Evolutionary conservation across 2,113 vertebrate species (phyloP).

Genomic region (Eudyptes chrysolophus): DNA sequence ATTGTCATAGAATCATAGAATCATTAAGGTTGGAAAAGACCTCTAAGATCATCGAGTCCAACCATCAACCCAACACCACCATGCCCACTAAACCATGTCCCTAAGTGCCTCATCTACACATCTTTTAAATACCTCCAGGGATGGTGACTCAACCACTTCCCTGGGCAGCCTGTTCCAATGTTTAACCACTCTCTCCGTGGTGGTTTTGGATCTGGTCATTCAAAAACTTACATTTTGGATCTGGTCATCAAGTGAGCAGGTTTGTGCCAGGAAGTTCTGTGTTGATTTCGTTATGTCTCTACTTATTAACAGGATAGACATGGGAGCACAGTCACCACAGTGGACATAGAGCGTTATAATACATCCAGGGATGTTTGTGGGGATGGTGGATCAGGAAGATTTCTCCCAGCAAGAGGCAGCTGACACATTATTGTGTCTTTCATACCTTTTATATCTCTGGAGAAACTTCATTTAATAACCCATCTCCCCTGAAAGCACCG

Average conservation of each 20-base stretch:
- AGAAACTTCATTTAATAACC: not conserved
- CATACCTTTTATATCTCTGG: not conserved
- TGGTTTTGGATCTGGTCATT: no score
- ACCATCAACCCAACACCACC: no score
- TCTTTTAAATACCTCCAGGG: no score
- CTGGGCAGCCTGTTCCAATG: no score
- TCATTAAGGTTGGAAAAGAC: no score
- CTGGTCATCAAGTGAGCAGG: not conserved
- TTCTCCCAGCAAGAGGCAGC: not conserved
- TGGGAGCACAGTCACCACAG: not conserved
- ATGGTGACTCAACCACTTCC: no score
- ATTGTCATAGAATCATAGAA: no score
- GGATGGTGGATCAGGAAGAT: not conserved
- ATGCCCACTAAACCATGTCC: no score
- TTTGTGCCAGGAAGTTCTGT: not conserved
- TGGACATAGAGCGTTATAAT: fast-evolving
- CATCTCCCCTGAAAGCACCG: not conserved
- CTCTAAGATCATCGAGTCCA: no score
- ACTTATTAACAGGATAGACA: not conserved
- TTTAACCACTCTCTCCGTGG: no score
- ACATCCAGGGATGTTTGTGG: not conserved
- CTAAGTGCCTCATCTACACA: no score
- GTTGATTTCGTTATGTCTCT: not conserved
- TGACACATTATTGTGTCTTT: not conserved
- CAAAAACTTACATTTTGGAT: not conserved